Conservation (phyloP, 2,888 invertebrate species). For the Agrotis puta region DNA sequence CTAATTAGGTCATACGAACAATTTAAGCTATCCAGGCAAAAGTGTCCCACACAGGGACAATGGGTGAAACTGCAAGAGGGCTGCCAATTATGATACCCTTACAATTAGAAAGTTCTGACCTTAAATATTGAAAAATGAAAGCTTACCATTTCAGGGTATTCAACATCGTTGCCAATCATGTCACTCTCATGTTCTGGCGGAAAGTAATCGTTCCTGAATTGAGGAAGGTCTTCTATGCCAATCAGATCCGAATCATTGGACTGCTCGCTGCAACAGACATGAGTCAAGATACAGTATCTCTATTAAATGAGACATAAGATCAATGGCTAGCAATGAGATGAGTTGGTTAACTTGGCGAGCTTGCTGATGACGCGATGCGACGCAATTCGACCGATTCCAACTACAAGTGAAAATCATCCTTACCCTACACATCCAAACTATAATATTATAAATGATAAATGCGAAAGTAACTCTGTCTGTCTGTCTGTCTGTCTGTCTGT, state of each 20-base stretch:
- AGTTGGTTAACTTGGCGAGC: background rate
- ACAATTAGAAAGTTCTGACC: background rate
- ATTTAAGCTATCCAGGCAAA: no score
- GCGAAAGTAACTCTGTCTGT: no score
- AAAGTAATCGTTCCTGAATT: conserved; percentile 88
- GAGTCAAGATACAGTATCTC: conserved; percentile 1
- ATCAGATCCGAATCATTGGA: conserved; percentile 93
- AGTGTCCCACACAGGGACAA: no score
- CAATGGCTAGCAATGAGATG: background rate
- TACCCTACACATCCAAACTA: no score
- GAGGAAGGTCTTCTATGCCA: conserved; percentile 92
- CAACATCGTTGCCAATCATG: conserved; percentile 50
- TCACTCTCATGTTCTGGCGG: conserved; percentile 68
- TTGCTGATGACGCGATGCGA: no score
- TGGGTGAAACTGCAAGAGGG: no score
- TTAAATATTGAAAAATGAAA: background rate
- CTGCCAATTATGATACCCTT: no score
- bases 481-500: no score
- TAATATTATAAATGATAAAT: no score
- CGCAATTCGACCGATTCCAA: no score
- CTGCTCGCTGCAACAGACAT: conserved; percentile 83
- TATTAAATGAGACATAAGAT: background rate
- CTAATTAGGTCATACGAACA: no score
- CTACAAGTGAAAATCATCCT: no score
- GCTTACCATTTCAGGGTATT: conserved; percentile 17